Percentiles rank a stretch among this genome's conserved stretches.
Evolutionary conservation across 2,888 invertebrate species (phyloP).

Genomic region (Callimorpha dominula): DNA sequence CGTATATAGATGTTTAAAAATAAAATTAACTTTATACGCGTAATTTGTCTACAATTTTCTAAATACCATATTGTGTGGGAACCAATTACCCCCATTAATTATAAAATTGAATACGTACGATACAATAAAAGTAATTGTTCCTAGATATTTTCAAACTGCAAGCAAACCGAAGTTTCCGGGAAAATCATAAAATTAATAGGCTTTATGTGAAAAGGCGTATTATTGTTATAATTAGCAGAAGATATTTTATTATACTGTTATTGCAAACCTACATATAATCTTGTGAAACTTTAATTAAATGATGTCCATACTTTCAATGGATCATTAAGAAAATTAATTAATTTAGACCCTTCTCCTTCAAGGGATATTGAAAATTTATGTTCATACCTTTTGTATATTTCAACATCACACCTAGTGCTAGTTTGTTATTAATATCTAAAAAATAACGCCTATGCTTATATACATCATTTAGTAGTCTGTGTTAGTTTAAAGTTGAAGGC

Average conservation of each 20-base stretch:
- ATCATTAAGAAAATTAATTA: neutral
- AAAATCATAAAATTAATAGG: conserved; percentile 19
- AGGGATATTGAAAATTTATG: neutral
- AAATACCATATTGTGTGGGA: neutral
- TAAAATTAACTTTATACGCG: too few relatives aligned
- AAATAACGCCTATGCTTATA: too few relatives aligned
- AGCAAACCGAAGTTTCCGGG: conserved; percentile 3
- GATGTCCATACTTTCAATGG: neutral
- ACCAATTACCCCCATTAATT: neutral
- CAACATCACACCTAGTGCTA: neutral
- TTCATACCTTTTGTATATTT: neutral
- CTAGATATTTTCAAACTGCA: conserved; percentile 3
- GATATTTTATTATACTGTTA: conserved; percentile 4
- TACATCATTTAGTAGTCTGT: too few relatives aligned
- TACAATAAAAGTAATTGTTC: neutral
- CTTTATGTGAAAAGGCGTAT: too few relatives aligned
- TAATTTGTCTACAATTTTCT: too few relatives aligned
- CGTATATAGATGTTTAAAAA: too few relatives aligned
- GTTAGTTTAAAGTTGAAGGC: too few relatives aligned
- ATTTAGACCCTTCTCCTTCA: neutral
- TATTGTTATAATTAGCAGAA: conserved; percentile 7
- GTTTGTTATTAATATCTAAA: too few relatives aligned
- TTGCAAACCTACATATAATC: neutral
- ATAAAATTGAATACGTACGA: neutral
- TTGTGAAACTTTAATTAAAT: neutral